Evolutionary conservation across 1,140 invertebrate species (phyloP), one percentile per base, ranked within the genome.

Genomic region (Tyrophagus putrescentiae): DNA sequence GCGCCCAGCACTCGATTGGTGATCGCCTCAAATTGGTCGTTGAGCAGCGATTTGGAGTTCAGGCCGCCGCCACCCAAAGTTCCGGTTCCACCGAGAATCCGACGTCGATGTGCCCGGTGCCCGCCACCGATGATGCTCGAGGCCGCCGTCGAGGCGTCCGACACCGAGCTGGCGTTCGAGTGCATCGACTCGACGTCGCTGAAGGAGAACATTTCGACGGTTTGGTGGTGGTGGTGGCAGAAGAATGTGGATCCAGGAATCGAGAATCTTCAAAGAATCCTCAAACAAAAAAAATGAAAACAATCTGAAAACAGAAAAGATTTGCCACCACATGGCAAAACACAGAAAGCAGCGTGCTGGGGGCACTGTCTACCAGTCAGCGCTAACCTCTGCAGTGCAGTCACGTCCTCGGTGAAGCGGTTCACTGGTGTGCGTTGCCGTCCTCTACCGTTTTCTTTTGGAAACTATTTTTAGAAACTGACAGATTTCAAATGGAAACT

Each of bases 261-360:
- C n/a, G n/a, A n/a, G n/a, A n/a, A n/a, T n/a, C n/a, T n/a, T n/a
- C n/a, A n/a, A n/a, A n/a, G n/a, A n/a, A n/a, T n/a, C n/a, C n/a
- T n/a, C n/a, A n/a, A n/a, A n/a, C 25, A 42, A 42, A n/a, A 42
- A 42, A 52, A 23, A 23, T 29, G 32, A 52, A 52, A n/a, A 52
- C 16, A 3, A 28, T 2, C 9, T 2, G 23, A 23, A 27, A 1
- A 52, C 32, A 4, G 18, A 52, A 21, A 52, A n/a, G 18, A 3
- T 52, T 52, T 52, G 4, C 18, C 18, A 52, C n/a, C 4, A 1
- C 18, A 27, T 53, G 7, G 34, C n/a, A n/a, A n/a, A n/a, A n/a
- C n/a, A n/a, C n/a, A n/a, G n/a, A n/a, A n/a, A n/a, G n/a, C n/a
- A n/a, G n/a, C n/a, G n/a, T n/a, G n/a, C n/a, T n/a, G n/a, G n/a